A percentile compares a stretch with the other conserved stretches of the same genome.
phyloP scores from a whole-genome alignment of 1,140 invertebrate genomes.

The Callitettix versicolor region DNA sequence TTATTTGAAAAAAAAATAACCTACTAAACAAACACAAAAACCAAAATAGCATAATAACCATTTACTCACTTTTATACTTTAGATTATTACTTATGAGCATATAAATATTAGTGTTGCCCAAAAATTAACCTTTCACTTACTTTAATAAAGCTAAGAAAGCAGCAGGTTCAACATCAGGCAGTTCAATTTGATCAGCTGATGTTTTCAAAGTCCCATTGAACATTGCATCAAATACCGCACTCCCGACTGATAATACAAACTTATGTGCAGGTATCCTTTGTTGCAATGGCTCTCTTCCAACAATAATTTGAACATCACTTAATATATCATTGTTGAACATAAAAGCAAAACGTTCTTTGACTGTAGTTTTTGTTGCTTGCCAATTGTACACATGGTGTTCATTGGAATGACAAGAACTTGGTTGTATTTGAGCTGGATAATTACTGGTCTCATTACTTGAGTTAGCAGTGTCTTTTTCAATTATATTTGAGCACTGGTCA shows the following conservation, averaged over 20 bases:
- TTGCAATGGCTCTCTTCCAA: slow-evolving; percentile 57
- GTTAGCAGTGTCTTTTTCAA: background rate
- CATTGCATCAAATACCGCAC: slow-evolving; percentile 80
- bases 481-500: background rate
- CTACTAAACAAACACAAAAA: no score
- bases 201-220: slow-evolving; percentile 66
- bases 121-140: no score
- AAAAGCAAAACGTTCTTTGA: slow-evolving; percentile 58
- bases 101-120: no score
- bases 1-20: no score
- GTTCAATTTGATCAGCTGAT: slow-evolving; percentile 58
- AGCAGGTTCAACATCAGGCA: slow-evolving; percentile 74
- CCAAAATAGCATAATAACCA: no score
- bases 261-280: slow-evolving; percentile 73
- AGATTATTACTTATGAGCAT: no score
- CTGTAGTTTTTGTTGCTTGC: slow-evolving; percentile 57
- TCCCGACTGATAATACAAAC: slow-evolving; percentile 70
- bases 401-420: background rate
- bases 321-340: slow-evolving; percentile 74
- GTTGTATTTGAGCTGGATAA: no score
- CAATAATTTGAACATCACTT: slow-evolving; percentile 69
- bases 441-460: background rate
- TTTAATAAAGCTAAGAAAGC: slow-evolving; percentile 58
- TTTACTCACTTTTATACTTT: no score
- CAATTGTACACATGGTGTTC: slow-evolving; percentile 39